Base-by-base conservation (phyloP, 2,113 vertebrate species). In the Rhinopomastus cyanomelas region DNA sequence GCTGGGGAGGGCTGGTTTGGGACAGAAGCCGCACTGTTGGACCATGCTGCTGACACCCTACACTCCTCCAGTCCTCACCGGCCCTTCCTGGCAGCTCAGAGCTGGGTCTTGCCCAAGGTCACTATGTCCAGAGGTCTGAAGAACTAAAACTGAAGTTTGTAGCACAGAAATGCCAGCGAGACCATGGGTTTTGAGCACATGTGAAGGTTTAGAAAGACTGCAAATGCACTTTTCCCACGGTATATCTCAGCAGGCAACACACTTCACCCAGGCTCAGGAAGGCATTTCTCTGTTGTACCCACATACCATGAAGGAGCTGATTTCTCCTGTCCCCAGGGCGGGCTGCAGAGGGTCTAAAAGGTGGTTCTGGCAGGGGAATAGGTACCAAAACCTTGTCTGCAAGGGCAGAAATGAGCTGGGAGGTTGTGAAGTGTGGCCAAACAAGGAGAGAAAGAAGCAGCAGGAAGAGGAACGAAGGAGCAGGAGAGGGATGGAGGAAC, bases 31-130 rank as follows among this genome's bases (percentile, higher is more conserved):
- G 11, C 3, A n/a, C 56, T 3, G 7, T 25, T 1, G 2, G 61
- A 74, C 9, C 9, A 3, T 0, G 0, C 8, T 48, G 60, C 21
- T 3, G 3, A 18, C 44, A 51, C 26, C 8, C 36, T 13, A 0
- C 2, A 1, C 20, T 51, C 32, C 66, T 25, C 22, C 27, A 0
- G 2, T 49, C 56, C 48, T 39, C 22, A 2, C 37, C 30, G 4
- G 21, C 6, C 30, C 23, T 17, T 18, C 53, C 29, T 53, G 44
- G 23, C 67, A 64, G 61, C 55, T 57, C 26, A 0, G 2, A 37
- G 49, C 20, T 44, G 16, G 16, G 25, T 12, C 17, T 23, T 64
- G 42, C 44, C 57, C 64, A 59, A 12, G 39, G 23, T 36, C 73
- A 79, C 61, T 18, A 4, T 3, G 9, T 60, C 44, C 53, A 65